A percentile compares a stretch with the other conserved stretches of the same genome.
Conservation (phyloP, 2,888 invertebrate genomes). For the Dastarcus helophoroides region DNA sequence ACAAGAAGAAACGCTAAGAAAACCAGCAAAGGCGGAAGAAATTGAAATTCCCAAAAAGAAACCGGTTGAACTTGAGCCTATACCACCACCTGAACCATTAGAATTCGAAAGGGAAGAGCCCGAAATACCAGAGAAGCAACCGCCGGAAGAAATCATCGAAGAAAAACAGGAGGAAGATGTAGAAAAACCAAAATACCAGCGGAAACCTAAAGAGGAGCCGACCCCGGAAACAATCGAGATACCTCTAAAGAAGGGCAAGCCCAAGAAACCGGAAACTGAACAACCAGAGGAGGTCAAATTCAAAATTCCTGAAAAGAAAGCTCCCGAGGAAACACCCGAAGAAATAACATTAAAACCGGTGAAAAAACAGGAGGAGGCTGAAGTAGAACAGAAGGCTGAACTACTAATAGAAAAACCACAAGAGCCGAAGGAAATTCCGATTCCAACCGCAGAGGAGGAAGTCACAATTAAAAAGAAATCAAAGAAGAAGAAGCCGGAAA, state of each 20-base stretch:
- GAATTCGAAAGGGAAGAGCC: slow-evolving; percentile 27
- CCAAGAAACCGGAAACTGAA: slow-evolving; percentile 10
- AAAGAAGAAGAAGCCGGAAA: slow-evolving; percentile 9
- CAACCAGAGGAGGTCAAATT: slow-evolving; percentile 46
- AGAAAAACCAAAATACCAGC: slow-evolving; percentile 1
- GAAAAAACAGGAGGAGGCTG: slow-evolving; percentile 27
- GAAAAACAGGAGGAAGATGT: background rate
- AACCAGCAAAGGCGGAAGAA: slow-evolving; percentile 2
- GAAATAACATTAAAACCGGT: slow-evolving; percentile 11
- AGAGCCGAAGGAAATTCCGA: slow-evolving; percentile 21
- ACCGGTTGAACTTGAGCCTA: background rate
- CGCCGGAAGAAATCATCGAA: slow-evolving; percentile 18
- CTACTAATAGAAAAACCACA: slow-evolving; percentile 16
- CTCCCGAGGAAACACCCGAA: slow-evolving; percentile 29
- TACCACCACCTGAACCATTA: background rate
- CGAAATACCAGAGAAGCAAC: slow-evolving; percentile 21
- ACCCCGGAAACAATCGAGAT: slow-evolving; percentile 19
- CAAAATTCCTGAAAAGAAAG: slow-evolving; percentile 41
- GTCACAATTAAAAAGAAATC: slow-evolving; percentile 17
- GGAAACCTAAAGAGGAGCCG: background rate
- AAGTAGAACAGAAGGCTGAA: slow-evolving; percentile 29
- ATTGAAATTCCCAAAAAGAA: background rate
- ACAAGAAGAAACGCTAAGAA: slow-evolving; percentile 11
- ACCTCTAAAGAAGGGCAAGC: slow-evolving; percentile 12
- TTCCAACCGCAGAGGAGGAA: slow-evolving; percentile 31